phyloP scores from a whole-genome alignment of 2,888 invertebrate species.

The Ametastegia equiseti region DNA sequence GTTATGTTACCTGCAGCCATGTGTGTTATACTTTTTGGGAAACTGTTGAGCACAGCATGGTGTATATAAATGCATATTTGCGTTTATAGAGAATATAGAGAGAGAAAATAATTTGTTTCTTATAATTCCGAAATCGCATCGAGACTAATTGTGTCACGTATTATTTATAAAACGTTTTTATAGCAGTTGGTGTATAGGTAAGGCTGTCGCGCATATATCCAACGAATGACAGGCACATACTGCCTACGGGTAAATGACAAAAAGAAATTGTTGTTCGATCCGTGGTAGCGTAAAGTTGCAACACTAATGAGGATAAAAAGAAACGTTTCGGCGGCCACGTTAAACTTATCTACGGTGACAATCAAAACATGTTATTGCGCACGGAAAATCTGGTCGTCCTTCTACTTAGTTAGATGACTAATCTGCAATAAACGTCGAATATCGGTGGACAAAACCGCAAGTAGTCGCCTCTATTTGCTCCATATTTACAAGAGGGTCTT shows the following conservation, averaged over 20 bases:
- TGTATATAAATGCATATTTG: no score
- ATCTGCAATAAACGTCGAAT: background rate
- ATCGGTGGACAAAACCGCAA: background rate
- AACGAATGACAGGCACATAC: background rate
- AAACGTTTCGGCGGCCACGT: background rate
- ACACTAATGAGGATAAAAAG: background rate
- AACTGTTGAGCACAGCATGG: no score
- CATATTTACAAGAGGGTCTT: no score
- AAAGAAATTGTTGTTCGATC: conserved; percentile 4
- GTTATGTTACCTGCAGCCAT: background rate
- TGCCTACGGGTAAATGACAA: conserved; percentile 7
- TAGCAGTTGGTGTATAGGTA: background rate
- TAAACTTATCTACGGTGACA: conserved; percentile 22
- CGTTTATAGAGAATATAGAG: background rate
- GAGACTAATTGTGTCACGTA: background rate
- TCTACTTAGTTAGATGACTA: conserved; percentile 22
- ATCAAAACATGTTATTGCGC: conserved; percentile 42
- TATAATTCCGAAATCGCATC: background rate
- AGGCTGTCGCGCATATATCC: conserved; percentile 18
- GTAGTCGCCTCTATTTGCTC: background rate
- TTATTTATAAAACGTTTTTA: conserved; percentile 1
- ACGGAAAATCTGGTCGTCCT: conserved; percentile 39
- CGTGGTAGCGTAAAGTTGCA: background rate
- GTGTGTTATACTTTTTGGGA: no score
- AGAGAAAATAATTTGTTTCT: background rate